These are phyloP conservation scores for Rutilus rutilus DNA, from an alignment of 2,113 vertebrate species.

Conservation along the genomic window DNA sequence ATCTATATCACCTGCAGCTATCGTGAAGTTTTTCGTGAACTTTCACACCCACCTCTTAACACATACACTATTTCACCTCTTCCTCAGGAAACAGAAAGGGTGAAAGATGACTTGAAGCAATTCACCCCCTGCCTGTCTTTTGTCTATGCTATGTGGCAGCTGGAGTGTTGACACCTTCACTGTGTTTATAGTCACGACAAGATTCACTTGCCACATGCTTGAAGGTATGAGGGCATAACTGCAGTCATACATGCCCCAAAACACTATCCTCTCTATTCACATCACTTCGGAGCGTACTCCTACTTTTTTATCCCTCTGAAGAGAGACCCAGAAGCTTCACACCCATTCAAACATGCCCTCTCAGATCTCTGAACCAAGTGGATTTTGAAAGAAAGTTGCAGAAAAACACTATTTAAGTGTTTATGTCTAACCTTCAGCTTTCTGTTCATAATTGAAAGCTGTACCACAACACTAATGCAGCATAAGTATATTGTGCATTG, in stretches of 20 bases:
- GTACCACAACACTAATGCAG: too few species aligned
- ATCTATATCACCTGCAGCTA: conserved; percentile 45
- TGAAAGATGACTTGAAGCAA: conserved; percentile 28
- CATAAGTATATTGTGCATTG: too few species aligned
- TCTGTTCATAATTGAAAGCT: neutral
- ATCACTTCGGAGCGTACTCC: neutral
- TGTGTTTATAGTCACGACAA: neutral
- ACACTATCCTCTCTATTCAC: neutral
- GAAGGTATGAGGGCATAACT: neutral
- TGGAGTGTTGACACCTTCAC: conserved; percentile 14
- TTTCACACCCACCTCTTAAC: conserved; percentile 35
- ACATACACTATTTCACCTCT: conserved; percentile 16
- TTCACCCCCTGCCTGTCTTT: conserved; percentile 13
- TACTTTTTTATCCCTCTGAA: neutral
- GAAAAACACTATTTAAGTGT: too few species aligned
- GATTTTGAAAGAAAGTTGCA: conserved; percentile 11
- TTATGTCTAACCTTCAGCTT: neutral
- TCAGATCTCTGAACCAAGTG: neutral
- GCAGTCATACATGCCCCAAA: neutral
- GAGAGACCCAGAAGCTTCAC: too few species aligned
- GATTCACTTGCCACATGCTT: conserved; percentile 21
- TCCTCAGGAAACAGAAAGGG: conserved; percentile 23
- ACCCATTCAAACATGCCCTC: neutral
- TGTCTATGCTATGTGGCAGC: neutral
- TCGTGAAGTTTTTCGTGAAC: conserved; percentile 69